Base-by-base conservation (phyloP, 2,888 invertebrate genomes). In the Protodeltote pygarga region DNA sequence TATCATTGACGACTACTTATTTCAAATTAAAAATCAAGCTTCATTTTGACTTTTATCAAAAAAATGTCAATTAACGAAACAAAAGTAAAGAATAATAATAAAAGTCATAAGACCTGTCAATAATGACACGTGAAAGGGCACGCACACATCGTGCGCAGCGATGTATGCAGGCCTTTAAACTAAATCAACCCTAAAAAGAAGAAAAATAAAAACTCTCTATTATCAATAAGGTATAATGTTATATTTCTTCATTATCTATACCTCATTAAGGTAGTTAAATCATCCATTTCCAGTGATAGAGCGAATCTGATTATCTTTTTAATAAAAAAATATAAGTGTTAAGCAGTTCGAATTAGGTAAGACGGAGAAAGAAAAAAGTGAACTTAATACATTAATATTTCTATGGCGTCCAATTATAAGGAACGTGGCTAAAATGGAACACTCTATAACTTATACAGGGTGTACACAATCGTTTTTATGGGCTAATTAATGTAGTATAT, bases 161-260 rank as follows among this genome's bases (percentile, higher is more conserved):
- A n/a, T n/a, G n/a, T n/a, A n/a, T n/a, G n/a, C n/a, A n/a, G n/a
- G n/a, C n/a, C n/a, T 53, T 14, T 11, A 60, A 10, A 41, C 47
- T 40, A 48, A 60, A 32, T 17, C 40, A 58, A 53, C 47, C 47
- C 37, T 59, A 33, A 13, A 20, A 37, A 41, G 2, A 33, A 23
- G 25, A 15, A 13, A 15, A 59, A 37, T 47, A 58, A 57, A 59
- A 59, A 3, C 1, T 52, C 13, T 14, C 5, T 11, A n/a, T 8
- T 10, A 38, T 17, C 5, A 13, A 27, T 23, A 33, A 10, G 10
- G 13, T n/a, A 31, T 23, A 14, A 44, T 15, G 11, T 17, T 10
- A 31, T 11, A 33, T 41, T 13, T 39, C 17, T 14, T 19, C 32
- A 29, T 38, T 10, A 21, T n/a, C 21, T 3, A 3, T 16, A 16